phyloP scores from a whole-genome alignment of 53 echinoderm and acorn worm genomes.

The Echinarachnius parma region DNA sequence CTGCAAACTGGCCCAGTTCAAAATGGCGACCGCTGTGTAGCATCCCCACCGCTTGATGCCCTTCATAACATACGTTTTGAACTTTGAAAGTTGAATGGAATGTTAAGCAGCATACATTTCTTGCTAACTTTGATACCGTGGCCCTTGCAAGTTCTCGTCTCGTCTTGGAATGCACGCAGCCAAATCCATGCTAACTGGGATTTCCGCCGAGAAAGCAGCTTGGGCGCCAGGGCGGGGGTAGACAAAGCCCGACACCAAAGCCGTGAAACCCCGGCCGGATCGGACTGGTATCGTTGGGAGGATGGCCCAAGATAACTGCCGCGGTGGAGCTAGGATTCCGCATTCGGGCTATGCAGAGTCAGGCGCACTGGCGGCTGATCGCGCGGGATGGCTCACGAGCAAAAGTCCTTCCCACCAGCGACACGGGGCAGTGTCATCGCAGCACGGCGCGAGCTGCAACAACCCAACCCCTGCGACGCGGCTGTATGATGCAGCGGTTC shows the following conservation, averaged over 20 bases:
- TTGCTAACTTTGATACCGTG: constrained; percentile 38
- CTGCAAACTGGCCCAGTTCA: no score
- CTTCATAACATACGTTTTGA: no score
- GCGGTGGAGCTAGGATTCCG: constrained; percentile 21
- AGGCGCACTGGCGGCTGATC: constrained; percentile 51
- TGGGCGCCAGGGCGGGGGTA: constrained; percentile 43
- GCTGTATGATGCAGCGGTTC: no score
- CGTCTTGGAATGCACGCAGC: constrained; percentile 6
- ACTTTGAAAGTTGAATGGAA: no score
- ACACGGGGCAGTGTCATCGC: constrained; percentile 27
- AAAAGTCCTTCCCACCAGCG: constrained; percentile 5
- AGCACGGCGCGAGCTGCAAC: constrained; percentile 32
- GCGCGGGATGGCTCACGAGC: constrained; percentile 46
- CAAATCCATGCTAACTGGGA: no score
- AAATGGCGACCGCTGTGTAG: no score
- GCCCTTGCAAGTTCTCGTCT: constrained; percentile 27
- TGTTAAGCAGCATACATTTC: no score
- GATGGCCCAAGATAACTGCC: constrained; percentile 30
- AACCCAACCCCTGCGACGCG: constrained; percentile 19
- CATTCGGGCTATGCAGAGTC: constrained; percentile 31
- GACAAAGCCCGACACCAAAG: constrained; percentile 47
- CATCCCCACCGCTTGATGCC: no score
- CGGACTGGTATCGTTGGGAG: constrained; percentile 78
- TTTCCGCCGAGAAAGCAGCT: constrained; percentile 34
- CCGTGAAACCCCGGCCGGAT: constrained; percentile 73